Evolutionary conservation across 1,140 invertebrate genomes (phyloP).

Genomic region (Pogonomyrmex barbatus): DNA sequence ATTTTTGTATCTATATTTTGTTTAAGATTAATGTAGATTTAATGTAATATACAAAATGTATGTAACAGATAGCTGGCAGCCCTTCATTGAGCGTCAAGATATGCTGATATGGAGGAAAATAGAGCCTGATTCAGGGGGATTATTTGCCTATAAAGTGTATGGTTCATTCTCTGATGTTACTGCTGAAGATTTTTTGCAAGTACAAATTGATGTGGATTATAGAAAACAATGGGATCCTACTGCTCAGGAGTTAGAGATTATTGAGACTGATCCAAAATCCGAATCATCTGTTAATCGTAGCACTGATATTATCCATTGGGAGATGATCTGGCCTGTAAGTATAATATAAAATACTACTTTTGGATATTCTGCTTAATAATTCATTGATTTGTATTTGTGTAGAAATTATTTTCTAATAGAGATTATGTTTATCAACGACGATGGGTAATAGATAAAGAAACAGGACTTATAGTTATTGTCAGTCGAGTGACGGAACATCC

Average conservation of each 20-base stretch:
- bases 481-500: slow-evolving; percentile 89
- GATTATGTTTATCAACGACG: slow-evolving; percentile 95
- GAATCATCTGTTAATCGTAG: slow-evolving; percentile 81
- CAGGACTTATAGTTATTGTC: slow-evolving; percentile 88
- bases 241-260: slow-evolving; percentile 89
- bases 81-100: slow-evolving; percentile 92
- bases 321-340: slow-evolving; percentile 91
- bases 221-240: slow-evolving; percentile 93
- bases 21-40: not conserved
- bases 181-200: slow-evolving; percentile 92
- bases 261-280: slow-evolving; percentile 88
- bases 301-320: slow-evolving; percentile 94
- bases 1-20: not conserved
- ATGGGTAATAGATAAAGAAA: slow-evolving; percentile 88
- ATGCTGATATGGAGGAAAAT: slow-evolving; percentile 93
- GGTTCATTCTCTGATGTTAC: slow-evolving; percentile 92
- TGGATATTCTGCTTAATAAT: not conserved
- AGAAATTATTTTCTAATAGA: slow-evolving; percentile 93
- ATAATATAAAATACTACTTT: slow-evolving; percentile 9
- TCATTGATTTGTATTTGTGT: slow-evolving; percentile 76
- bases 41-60: not conserved
- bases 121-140: slow-evolving; percentile 88
- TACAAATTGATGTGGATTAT: slow-evolving; percentile 93
- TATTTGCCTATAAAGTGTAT: slow-evolving; percentile 95
- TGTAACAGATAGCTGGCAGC: slow-evolving; percentile 89